Evolutionary conservation across 2,797 vertebrate genomes (phyloP), one percentile per base, ranked within the genome.

Genomic region (Sebastes nivosus): DNA sequence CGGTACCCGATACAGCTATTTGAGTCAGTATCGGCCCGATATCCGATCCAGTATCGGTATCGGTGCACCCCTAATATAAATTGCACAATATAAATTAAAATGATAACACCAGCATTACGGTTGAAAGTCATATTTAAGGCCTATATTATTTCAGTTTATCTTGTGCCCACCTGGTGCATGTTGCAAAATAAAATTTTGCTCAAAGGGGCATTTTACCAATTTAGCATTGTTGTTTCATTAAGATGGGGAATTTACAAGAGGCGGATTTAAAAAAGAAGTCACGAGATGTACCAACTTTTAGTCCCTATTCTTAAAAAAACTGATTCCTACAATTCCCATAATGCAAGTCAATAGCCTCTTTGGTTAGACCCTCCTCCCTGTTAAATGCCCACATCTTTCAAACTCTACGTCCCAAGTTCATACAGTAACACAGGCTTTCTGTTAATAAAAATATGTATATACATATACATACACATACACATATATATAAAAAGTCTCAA

Each of bases 371-470:
- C 2, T 54, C 29, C 22, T 46, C 3, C 8, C 32, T 29, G 24
- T 3, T 29, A 46, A n/a, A 22, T 16, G 6, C 22, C 2, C 7
- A 29, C 30, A 50, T 16, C 12, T 16, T 22, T 25, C 1, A 55
- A 72, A 60, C 66, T 71, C 10, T 34, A n/a, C 1, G 0, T 9
- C 16, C 1, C 6, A 38, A n/a, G 10, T 57, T 36, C 25, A 7
- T 1, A 36, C n/a, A 24, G 24, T 57, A 27, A 42, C 16, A 55
- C 0, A 25, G 32, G 8, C 14, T 30, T n/a, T 16, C 13, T 22
- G 10, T 65, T 42, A 5, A 16, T 22, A 18, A 4, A 10, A 0
- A 2, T 9, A 3, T 38, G 0, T 38, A 38, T 38, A 14, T 0
- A 38, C 13, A 38, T 14, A 38, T 1, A 36, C 36, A 36, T 36